A percentile compares a stretch with the other conserved stretches of the same genome.
phyloP scores from a whole-genome alignment of 2,113 vertebrate species.

The Picathartes gymnocephalus region DNA sequence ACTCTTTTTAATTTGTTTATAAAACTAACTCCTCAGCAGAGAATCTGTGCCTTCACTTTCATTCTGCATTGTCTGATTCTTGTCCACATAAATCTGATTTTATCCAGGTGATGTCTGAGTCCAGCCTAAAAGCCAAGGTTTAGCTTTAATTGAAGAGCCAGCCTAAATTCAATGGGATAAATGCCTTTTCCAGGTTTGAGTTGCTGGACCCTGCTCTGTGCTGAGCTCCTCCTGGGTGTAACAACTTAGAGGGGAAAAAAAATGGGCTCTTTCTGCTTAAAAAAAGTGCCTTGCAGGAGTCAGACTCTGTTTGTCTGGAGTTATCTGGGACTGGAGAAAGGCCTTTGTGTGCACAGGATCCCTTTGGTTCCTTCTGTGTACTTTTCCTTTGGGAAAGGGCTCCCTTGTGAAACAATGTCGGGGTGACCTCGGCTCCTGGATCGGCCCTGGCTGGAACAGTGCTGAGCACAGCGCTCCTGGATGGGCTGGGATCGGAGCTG shows the following conservation, averaged over 20 bases:
- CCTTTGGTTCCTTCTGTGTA: background rate
- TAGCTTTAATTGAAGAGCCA: background rate
- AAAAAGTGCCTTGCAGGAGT: background rate
- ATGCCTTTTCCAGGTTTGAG: background rate
- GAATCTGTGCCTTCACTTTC: background rate
- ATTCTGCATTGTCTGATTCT: background rate
- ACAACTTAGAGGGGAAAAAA: background rate
- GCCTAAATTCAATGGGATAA: background rate
- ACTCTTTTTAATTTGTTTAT: background rate
- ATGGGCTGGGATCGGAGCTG: fast-evolving
- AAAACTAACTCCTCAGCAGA: background rate
- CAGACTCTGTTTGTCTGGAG: fast-evolving
- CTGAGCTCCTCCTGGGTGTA: background rate
- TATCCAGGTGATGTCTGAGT: background rate
- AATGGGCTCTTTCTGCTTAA: fast-evolving
- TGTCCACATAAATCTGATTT: background rate
- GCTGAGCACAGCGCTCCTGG: too few relatives aligned
- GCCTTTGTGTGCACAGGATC: background rate
- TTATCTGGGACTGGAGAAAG: background rate
- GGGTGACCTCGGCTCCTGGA: background rate
- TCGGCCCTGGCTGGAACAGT: background rate
- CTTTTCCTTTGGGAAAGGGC: background rate
- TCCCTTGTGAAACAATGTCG: background rate
- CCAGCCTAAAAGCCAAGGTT: background rate
- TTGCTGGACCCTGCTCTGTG: fast-evolving